phyloP scores from a whole-genome alignment of 2,888 invertebrate species.

The Hermodice carunculata region DNA sequence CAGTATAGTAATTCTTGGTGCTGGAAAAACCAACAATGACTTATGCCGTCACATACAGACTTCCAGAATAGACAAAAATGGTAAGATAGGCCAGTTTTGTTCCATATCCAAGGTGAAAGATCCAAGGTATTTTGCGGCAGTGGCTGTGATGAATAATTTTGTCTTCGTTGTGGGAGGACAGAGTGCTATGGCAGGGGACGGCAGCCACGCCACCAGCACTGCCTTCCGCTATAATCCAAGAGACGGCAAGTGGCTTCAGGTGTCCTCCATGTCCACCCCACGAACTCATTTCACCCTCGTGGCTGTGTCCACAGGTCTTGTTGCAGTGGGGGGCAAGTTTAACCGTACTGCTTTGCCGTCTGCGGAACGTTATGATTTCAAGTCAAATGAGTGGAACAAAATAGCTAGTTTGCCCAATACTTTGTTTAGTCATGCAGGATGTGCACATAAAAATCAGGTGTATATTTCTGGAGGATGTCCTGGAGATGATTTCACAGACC shows the following conservation, averaged over 20 bases:
- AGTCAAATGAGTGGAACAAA: slow-evolving; percentile 42
- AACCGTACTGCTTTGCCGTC: slow-evolving; percentile 43
- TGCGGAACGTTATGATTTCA: slow-evolving; percentile 43
- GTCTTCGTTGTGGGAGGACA: slow-evolving; percentile 45
- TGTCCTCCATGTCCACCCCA: slow-evolving; percentile 43
- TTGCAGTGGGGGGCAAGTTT: slow-evolving; percentile 46
- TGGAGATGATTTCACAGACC: slow-evolving; percentile 46
- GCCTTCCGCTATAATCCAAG: slow-evolving; percentile 44
- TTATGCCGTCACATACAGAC: slow-evolving; percentile 40
- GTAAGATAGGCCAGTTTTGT: slow-evolving; percentile 26
- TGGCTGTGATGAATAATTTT: slow-evolving; percentile 44
- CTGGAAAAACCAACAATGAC: slow-evolving; percentile 45
- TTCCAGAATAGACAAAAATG: slow-evolving; percentile 25
- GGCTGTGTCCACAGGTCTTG: slow-evolving; percentile 35
- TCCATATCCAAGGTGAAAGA: slow-evolving; percentile 30
- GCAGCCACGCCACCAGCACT: slow-evolving; percentile 44
- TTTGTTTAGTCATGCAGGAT: slow-evolving; percentile 46
- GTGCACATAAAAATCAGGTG: slow-evolving; percentile 38
- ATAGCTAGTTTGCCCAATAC: slow-evolving; percentile 39
- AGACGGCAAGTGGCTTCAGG: slow-evolving; percentile 44
- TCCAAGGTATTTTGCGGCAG: slow-evolving; percentile 42
- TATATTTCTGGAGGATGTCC: slow-evolving; percentile 45
- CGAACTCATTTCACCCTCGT: slow-evolving; percentile 44
- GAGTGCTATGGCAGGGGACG: slow-evolving; percentile 48
- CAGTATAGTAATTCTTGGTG: slow-evolving; percentile 42